Conservation (phyloP, 2,888 invertebrate species). For the Tetramorium bicarinatum region DNA sequence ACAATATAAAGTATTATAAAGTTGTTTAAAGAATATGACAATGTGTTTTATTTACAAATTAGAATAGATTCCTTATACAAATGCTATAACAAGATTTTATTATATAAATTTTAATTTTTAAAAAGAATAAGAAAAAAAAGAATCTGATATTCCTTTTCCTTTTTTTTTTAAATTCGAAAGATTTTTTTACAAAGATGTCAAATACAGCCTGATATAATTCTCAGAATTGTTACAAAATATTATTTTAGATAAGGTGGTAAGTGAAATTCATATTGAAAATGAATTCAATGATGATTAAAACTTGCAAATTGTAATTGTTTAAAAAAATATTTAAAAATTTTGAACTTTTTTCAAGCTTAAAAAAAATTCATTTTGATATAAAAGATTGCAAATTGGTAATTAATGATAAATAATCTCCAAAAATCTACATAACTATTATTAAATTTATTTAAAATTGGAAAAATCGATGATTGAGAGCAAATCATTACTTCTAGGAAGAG, state of each 20-base stretch:
- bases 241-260: too few species aligned
- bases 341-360: too few species aligned
- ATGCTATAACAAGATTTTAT: neutral
- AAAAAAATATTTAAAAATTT: neutral
- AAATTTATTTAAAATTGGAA: neutral
- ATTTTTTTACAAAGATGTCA: neutral
- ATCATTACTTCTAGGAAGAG: neutral
- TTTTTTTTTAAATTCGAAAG: neutral
- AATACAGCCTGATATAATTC: neutral
- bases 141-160: too few species aligned
- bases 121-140: neutral
- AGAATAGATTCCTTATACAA: neutral
- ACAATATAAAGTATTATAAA: constrained; percentile 7
- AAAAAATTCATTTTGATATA: neutral
- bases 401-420: neutral
- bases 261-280: neutral
- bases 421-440: neutral
- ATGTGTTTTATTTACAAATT: constrained; percentile 14
- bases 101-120: neutral
- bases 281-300: neutral
- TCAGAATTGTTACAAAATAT: constrained; percentile 3
- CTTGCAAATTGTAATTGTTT: neutral
- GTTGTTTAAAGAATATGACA: neutral
- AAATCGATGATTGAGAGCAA: neutral
- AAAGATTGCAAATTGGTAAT: neutral